Base-by-base conservation (phyloP, 2,113 vertebrate species). In the Laticauda colubrina region DNA sequence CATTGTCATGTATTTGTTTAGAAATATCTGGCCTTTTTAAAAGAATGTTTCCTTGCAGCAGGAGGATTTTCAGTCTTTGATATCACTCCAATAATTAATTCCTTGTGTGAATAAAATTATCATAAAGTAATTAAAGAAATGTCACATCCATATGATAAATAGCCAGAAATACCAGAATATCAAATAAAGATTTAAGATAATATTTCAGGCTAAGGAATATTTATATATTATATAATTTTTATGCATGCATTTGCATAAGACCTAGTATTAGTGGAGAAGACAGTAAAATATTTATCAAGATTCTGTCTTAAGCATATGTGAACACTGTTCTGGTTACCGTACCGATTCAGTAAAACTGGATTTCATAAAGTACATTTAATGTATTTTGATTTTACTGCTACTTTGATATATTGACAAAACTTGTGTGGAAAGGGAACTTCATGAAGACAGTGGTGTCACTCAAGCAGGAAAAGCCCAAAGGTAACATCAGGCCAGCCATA, bases 61-160 rank as follows among this genome's bases (percentile, higher is more conserved):
- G 10, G 12, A 15, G 7, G 57, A 64, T 48, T 48, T 89, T 45
- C 23, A 61, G 43, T 48, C 43, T 64, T 48, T 90, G 43, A n/a
- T 69, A 18, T 18, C 15, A 64, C 29, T 69, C 53, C 89, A 69
- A n/a, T 69, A 48, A 90, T 51, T 3, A 90, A 69, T 29, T 53
- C 45, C 48, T 90, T 90, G 43, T 69, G 45, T 29, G 59, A 69
- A 64, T 69, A 64, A 89, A 89, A 59, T 69, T 26, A 69, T 69
- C 59, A 89, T 45, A 43, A 64, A 64, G 57, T 90, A 90, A 90
- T 69, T 90, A 90, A 69, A 90, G 64, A 9, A 90, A 69, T 69
- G 89, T 48, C 59, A 69, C 39, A 90, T 90, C 59, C 15, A 10
- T 90, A 69, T 53, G 59, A 90, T 90, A 69, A 69, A 90, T 69